These are phyloP conservation scores for Tetragnatha montana DNA, from an alignment of 2,888 invertebrate genomes.

Conservation along the genomic window DNA sequence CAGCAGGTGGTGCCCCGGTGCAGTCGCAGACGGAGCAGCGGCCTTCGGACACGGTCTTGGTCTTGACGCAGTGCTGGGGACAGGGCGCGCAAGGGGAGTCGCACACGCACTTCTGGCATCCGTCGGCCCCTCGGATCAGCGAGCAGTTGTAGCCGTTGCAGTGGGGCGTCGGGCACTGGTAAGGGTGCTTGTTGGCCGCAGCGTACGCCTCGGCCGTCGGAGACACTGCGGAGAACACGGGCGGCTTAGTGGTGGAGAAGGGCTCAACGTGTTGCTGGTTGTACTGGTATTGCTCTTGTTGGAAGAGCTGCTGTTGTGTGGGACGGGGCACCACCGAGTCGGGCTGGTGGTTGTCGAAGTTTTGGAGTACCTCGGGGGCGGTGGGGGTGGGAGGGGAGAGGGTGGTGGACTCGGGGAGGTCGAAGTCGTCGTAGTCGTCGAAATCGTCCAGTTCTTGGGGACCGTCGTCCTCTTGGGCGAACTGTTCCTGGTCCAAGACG, in stretches of 20 bases:
- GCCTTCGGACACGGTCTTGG: slow-evolving; percentile 61
- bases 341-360: slow-evolving; percentile 61
- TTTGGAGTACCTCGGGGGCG: slow-evolving; percentile 35
- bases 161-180: slow-evolving; percentile 66
- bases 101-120: slow-evolving; percentile 66
- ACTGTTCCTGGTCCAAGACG: slow-evolving; percentile 25
- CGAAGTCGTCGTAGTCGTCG: slow-evolving; percentile 60
- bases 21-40: slow-evolving; percentile 68
- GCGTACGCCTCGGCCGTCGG: slow-evolving; percentile 57
- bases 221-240: slow-evolving; percentile 65
- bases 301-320: slow-evolving; percentile 32
- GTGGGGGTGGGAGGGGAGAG: not conserved
- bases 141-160: slow-evolving; percentile 70
- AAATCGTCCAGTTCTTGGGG: slow-evolving; percentile 24
- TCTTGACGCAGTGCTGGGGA: slow-evolving; percentile 67
- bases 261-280: not conserved
- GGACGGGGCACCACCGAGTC: slow-evolving; percentile 31
- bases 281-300: too few species aligned
- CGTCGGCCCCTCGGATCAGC: slow-evolving; percentile 60
- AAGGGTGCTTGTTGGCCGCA: slow-evolving; percentile 37
- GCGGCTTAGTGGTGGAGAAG: slow-evolving; percentile 10
- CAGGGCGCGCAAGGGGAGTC: slow-evolving; percentile 68
- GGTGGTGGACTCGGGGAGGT: slow-evolving; percentile 33
- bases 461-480: slow-evolving; percentile 41
- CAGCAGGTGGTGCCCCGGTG: slow-evolving; percentile 28